Evolutionary conservation across 2,888 invertebrate species (phyloP), one percentile per base, ranked within the genome.

Genomic region (Melieria omissa): DNA sequence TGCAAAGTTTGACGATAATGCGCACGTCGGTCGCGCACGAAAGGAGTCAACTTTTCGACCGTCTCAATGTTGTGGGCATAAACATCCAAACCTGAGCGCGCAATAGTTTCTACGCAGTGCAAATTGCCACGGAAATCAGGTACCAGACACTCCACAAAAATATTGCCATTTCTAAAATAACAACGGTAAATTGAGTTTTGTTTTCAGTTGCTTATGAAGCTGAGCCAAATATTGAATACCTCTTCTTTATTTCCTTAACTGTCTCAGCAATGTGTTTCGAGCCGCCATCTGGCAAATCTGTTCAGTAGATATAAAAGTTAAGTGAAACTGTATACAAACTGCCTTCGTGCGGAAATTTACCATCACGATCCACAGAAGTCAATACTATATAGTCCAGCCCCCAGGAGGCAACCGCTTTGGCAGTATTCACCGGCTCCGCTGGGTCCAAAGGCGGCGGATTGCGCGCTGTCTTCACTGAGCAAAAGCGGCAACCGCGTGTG

Each of bases 11-110:
- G 99, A 64, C 92, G 89, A 83, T 94, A 99, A 88, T 93, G 93
- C 10, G 99, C 99, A 73, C 99, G 90, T 44, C 94, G 93, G 85
- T 99, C 99, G 73, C 99, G 89, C 0, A 99, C 98, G 84, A 92
- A 94, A 5, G 95, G 95, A 60, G 98, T 98, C 49, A 98, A 88
- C 75, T 92, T 89, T 83, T 96, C 95, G 0, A 98, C 98, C 0
- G 99, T 99, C 89, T 99, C 99, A 52, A 99, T 93, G 86, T 99
- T 99, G 86, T 99, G 99, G 0, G 99, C 99, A 80, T 94, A 99
- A 49, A 99, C 99, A 87, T 99, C 98, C 0, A 99, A 89, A 0
- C 96, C 96, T 72, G 95, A 92, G 16, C 88, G 85, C 0, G 93
- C 95, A 71, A 99, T 93, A 0, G 88, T 90, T 81, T 89, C 90